Conservation (phyloP, 2,888 invertebrate species). For the Teinopalpus imperialis region DNA sequence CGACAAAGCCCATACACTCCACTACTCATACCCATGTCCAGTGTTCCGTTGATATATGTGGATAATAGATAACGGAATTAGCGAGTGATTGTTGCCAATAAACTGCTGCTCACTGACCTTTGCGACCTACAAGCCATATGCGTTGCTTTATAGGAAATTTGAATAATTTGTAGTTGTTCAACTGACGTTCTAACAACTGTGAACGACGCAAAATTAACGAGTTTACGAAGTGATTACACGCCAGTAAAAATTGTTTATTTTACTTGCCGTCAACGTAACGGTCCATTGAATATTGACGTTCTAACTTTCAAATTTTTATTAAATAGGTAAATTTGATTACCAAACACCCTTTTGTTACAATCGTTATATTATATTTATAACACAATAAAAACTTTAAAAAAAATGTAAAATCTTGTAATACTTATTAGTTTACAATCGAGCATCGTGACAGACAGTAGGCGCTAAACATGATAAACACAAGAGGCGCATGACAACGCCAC, state of each 20-base stretch:
- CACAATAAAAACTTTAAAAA: too few species aligned
- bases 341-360: too few species aligned
- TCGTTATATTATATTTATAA: too few species aligned
- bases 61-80: constrained; percentile 20
- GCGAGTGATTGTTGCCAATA: constrained; percentile 23
- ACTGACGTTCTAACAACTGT: neutral
- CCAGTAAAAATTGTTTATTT: constrained; percentile 5
- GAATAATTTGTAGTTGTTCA: constrained; percentile 7
- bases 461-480: constrained; percentile 71
- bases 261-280: neutral
- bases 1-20: constrained; percentile 55
- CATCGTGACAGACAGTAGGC: constrained; percentile 40
- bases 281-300: neutral
- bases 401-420: neutral
- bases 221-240: constrained; percentile 1
- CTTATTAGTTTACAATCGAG: constrained; percentile 20
- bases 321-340: too few species aligned
- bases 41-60: constrained; percentile 41
- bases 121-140: constrained; percentile 9
- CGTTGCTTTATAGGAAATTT: constrained; percentile 2
- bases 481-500: constrained; percentile 69
- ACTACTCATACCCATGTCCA: constrained; percentile 54
- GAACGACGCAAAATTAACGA: constrained; percentile 9
- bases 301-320: too few species aligned
- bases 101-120: constrained; percentile 10